Conservation (phyloP, 92 coral and sea anemone genomes). For the Porites lobata region DNA sequence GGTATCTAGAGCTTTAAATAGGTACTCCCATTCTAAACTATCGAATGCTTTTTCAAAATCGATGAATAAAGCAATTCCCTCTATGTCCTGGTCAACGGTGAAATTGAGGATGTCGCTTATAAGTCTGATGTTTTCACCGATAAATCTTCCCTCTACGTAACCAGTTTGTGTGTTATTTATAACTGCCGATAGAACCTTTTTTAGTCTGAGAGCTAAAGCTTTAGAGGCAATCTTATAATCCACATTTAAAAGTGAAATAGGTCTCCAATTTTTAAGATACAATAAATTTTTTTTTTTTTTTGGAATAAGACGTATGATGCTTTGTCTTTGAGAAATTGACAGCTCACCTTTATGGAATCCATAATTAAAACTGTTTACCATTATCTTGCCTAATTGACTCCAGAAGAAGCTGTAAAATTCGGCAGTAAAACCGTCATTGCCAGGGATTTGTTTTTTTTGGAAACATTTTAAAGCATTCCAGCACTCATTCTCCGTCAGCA, state of each 20-base stretch:
- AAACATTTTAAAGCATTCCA: background rate
- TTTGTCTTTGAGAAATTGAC: slow-evolving; percentile 36
- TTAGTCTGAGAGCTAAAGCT: slow-evolving; percentile 30
- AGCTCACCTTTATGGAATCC: slow-evolving; percentile 43
- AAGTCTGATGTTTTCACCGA: slow-evolving; percentile 51
- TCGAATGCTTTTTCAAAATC: slow-evolving; percentile 64
- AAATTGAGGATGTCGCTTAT: slow-evolving; percentile 28
- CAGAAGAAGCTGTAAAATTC: background rate
- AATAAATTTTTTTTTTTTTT: slow-evolving; percentile 35
- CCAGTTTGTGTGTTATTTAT: slow-evolving; percentile 46
- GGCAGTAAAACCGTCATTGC: background rate
- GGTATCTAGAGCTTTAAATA: background rate
- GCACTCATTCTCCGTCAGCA: background rate
- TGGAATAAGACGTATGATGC: slow-evolving; percentile 41
- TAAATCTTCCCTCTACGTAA: slow-evolving; percentile 43
- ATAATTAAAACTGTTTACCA: slow-evolving; percentile 43
- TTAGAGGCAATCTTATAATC: slow-evolving; percentile 50
- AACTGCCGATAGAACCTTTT: slow-evolving; percentile 21
- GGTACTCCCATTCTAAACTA: slow-evolving; percentile 38
- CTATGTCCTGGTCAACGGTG: slow-evolving; percentile 13
- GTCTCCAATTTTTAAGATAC: background rate
- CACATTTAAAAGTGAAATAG: slow-evolving; percentile 31
- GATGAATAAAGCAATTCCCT: slow-evolving; percentile 41
- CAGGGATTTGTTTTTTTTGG: background rate
- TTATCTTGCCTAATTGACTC: background rate